Conservation (phyloP, 2,888 invertebrate species). For the Anaspis maculata region DNA sequence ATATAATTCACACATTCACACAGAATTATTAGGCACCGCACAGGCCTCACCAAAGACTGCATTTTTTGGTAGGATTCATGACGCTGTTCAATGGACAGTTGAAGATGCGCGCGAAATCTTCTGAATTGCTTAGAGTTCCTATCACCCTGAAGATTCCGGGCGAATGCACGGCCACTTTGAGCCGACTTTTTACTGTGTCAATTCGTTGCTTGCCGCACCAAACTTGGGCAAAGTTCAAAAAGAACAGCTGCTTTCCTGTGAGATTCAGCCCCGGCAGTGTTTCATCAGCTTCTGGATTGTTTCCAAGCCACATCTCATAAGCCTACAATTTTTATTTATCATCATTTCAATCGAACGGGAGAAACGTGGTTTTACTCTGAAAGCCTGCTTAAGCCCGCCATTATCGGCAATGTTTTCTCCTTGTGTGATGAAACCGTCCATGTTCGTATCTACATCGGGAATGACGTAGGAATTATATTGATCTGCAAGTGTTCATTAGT, state of each 20-base stretch:
- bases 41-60: constrained; percentile 72
- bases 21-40: too few relatives aligned
- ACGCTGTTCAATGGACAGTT: constrained; percentile 61
- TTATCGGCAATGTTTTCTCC: constrained; percentile 97
- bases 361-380: constrained; percentile 13
- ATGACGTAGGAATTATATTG: constrained; percentile 80
- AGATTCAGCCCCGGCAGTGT: constrained; percentile 64
- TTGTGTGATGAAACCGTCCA: constrained; percentile 71
- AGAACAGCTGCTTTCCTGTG: constrained; percentile 76
- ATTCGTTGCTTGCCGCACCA: constrained; percentile 79
- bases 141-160: constrained; percentile 59
- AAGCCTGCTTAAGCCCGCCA: constrained; percentile 90
- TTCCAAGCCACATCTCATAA: constrained; percentile 65
- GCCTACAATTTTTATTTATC: too few relatives aligned
- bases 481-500: constrained; percentile 46
- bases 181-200: constrained; percentile 69
- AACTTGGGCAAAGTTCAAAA: constrained; percentile 79
- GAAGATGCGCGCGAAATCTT: constrained; percentile 67
- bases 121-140: constrained; percentile 33
- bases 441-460: constrained; percentile 65
- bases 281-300: constrained; percentile 53
- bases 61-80: constrained; percentile 73
- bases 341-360: too few relatives aligned
- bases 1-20: too few relatives aligned
- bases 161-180: constrained; percentile 77